Conservation (phyloP, 2,797 vertebrate genomes). For the Kryptopterus vitreolus region DNA sequence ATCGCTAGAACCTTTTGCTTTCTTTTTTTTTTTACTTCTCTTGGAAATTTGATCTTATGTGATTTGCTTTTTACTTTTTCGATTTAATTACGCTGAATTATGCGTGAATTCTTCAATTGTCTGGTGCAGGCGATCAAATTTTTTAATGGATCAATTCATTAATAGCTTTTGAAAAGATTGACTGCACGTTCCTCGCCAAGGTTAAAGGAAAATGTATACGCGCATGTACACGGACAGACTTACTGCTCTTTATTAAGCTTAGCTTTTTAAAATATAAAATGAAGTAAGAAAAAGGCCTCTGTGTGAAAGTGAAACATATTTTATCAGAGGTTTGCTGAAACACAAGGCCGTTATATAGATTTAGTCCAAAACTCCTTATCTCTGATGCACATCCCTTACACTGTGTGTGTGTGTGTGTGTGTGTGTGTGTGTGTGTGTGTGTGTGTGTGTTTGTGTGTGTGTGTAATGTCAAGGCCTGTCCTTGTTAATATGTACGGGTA, state of each 20-base stretch:
- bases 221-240: not conserved
- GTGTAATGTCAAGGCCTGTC: conserved; percentile 32
- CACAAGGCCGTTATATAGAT: conserved; percentile 18
- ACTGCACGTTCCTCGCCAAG: not conserved
- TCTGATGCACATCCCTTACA: conserved; percentile 27
- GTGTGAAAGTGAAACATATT: not conserved
- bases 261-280: not conserved
- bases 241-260: not conserved
- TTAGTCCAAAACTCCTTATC: conserved; percentile 39
- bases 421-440: conserved; percentile 27
- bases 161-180: not conserved
- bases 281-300: not conserved
- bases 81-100: too few species aligned
- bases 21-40: not conserved
- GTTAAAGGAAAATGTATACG: not conserved
- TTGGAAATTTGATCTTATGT: not conserved
- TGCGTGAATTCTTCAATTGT: too few species aligned
- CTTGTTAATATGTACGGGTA: conserved; percentile 19
- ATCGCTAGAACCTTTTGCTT: not conserved
- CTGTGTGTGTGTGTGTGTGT: conserved; percentile 28
- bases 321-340: conserved; percentile 14
- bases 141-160: too few species aligned
- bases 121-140: too few species aligned
- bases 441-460: conserved; percentile 33
- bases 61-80: too few species aligned